Evolutionary conservation across 2,797 vertebrate genomes (phyloP), one percentile per base, ranked within the genome.

Genomic region (Vireo griseus): DNA sequence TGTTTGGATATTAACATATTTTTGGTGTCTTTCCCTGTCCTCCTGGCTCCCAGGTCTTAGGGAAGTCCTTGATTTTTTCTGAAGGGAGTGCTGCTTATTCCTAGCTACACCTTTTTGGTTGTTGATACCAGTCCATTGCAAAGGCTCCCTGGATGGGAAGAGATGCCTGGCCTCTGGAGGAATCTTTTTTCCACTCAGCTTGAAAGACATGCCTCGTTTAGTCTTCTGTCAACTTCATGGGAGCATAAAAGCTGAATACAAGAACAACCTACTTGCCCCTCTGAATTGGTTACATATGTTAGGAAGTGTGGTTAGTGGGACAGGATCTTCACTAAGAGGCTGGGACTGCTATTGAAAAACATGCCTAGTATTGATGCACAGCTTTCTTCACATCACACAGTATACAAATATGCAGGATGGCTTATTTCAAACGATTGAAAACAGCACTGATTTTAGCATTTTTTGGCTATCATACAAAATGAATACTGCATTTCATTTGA

Each of bases 401-500:
- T 26, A 72, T 9, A 75, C 16, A 79, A 90, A 63, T 35, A 67
- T 7, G 47, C 48, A 76, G 59, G 50, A 84, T 33, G 48, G 35
- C 52, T 78, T 40, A 71, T 76, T 93, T 86, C 44, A 67, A 63
- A 75, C 77, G 52, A 17, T 18, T 67, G 63, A 72, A 84, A 94
- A 51, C 37, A 79, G 48, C 37, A 52, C 59, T 67, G 63, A 88
- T 86, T 90, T 90, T 7, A 14, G 40, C 31, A 68, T 50, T 85
- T 91, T 63, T 39, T 61, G 71, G 48, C 83, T 73, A 74, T 44
- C 55, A 47, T 18, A 58, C 29, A 26, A 24, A 45, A 33, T 66
- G 62, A 92, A 94, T 69, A 33, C 17, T 42, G 67, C 77, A 39
- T 63, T 94, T 92, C 3, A 79, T 82, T 76, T 93, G 67, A 57